Evolutionary conservation across 2,113 vertebrate species (phyloP).

Genomic region (Centropus unirufus): DNA sequence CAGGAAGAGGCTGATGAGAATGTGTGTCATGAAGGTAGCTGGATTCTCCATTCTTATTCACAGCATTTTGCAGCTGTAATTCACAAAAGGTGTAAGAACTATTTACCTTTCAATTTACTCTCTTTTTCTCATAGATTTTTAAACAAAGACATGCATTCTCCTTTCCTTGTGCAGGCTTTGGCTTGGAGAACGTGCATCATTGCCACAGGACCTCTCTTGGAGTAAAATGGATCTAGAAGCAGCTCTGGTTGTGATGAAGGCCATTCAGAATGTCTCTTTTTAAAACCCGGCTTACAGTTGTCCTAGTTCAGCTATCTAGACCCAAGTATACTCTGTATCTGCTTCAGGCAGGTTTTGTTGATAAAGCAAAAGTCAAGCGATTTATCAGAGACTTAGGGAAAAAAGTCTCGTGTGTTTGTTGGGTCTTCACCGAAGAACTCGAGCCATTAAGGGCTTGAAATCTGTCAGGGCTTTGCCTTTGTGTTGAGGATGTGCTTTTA

Average conservation of each 20-base stretch:
- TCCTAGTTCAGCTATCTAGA: background rate
- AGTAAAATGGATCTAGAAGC: background rate
- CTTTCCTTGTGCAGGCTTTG: background rate
- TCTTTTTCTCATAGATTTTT: background rate
- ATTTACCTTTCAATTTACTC: background rate
- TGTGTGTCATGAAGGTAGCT: background rate
- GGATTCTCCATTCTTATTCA: background rate
- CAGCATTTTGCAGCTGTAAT: background rate
- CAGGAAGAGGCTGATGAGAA: background rate
- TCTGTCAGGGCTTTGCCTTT: conserved; percentile 9
- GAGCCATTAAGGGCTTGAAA: conserved; percentile 16
- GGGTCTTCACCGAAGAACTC: background rate
- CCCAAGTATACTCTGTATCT: background rate
- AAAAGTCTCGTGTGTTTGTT: background rate
- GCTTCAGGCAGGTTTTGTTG: conserved; percentile 19
- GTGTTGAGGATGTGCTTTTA: conserved; percentile 39
- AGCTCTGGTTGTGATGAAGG: background rate
- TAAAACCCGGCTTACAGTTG: background rate
- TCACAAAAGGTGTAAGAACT: background rate
- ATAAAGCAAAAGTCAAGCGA: conserved; percentile 2
- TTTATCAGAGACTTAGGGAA: conserved; percentile 16
- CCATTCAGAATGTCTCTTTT: background rate
- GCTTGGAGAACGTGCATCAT: background rate
- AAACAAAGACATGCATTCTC: background rate
- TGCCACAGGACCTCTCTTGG: background rate